Base-by-base conservation (phyloP, 1,140 invertebrate species). In the Eumaeus atala region DNA sequence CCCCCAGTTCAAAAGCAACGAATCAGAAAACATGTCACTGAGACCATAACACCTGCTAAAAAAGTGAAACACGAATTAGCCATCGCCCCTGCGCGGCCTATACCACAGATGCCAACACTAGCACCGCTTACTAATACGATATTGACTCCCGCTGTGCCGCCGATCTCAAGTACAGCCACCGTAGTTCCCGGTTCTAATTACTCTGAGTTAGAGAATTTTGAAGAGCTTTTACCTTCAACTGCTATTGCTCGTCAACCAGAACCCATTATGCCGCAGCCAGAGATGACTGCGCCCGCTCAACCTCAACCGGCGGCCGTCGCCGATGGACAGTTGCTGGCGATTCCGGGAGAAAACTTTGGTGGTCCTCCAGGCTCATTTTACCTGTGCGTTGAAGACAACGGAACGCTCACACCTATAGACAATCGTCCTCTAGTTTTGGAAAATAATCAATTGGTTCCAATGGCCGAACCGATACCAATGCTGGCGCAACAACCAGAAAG, bases 401-500 rank as follows among this genome's bases (percentile, higher is more conserved):
- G 93, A 38, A 91, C 91, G 51, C 89, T 92, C 34, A 92, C 91
- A 38, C 91, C 92, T 7, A 84, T 94, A 5, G 92, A 94, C 71
- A 93, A 93, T 57, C 91, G 92, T 57, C 89, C 91, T 0, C 74
- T 93, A 3, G 87, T 90, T 52, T 65, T 90, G 52, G 89, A 90
- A 54, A 88, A 89, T 61, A 89, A 90, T 66, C 89, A 90, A 61
- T 60, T 91, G 21, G 89, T 90, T 9, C 90, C 90, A 0, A 89
- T 88, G 87, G 58, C 73, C 0, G 80, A 82, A 47, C 65, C 79
- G 0, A n/a, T 71, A 44, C 73, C 70, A 0, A 65, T 67, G 6
- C 54, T 73, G 9, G 61, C 70, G 9, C 49, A 67, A 9, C 75
- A 77, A 55, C 79, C 84, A 1, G 77, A 87, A 54, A 70, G 86